Evolutionary conservation across 2,113 vertebrate genomes (phyloP).

Genomic region (Rattus norvegicus): DNA sequence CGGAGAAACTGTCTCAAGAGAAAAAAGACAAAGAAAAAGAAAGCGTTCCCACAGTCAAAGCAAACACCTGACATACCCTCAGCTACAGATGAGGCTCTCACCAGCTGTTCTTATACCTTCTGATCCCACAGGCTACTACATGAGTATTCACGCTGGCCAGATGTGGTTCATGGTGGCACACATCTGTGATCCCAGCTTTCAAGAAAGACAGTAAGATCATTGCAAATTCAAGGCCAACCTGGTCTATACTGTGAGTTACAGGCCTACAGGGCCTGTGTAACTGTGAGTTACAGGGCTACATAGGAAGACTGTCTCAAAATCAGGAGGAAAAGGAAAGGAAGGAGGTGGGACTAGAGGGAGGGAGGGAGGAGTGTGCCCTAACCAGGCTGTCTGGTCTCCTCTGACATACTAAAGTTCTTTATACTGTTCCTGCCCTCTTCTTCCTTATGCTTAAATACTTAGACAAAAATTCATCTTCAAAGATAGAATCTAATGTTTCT

Average conservation of each 20-base stretch:
- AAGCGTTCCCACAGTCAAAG: neutral
- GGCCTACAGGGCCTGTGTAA: no score
- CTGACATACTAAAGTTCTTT: neutral
- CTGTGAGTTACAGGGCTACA: neutral
- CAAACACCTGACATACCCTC: neutral
- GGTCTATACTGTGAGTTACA: neutral
- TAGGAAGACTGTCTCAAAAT: neutral
- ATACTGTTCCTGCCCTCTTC: neutral
- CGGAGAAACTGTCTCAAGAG: neutral
- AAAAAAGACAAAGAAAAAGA: neutral
- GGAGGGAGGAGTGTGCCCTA: neutral
- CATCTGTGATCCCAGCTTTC: neutral
- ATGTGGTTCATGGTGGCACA: neutral
- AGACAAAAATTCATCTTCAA: slow-evolving; percentile 26
- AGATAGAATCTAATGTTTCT: neutral
- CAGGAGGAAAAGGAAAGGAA: no score
- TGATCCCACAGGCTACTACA: slow-evolving; percentile 45
- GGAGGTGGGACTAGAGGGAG: no score
- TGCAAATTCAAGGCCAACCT: neutral
- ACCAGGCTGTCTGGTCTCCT: neutral
- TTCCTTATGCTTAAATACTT: neutral
- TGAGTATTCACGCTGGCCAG: neutral
- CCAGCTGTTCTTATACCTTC: slow-evolving; percentile 48
- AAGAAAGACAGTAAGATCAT: neutral
- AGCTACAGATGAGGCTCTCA: neutral